Evolutionary conservation across 2,113 vertebrate genomes (phyloP).

Genomic region (Manacus vitellinus): DNA sequence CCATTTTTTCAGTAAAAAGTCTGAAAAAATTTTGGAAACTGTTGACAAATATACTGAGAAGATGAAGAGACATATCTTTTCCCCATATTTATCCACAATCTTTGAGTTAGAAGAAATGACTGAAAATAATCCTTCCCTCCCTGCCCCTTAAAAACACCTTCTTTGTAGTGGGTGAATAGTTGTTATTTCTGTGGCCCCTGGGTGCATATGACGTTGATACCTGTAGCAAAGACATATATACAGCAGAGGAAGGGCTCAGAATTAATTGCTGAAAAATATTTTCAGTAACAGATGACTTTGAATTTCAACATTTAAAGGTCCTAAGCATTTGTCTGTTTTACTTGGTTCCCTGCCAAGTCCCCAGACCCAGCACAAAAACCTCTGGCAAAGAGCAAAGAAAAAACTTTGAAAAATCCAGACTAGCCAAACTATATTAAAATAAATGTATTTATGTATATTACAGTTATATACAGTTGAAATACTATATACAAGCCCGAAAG

Average conservation of each 20-base stretch:
- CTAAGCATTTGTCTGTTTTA: not conserved
- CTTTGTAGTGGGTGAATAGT: not conserved
- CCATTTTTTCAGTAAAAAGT: not conserved
- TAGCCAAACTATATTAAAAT: too few relatives aligned
- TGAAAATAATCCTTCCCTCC: not conserved
- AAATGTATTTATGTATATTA: too few relatives aligned
- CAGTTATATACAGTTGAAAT: too few relatives aligned
- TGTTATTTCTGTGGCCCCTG: not conserved
- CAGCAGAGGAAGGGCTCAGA: not conserved
- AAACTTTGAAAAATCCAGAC: too few relatives aligned
- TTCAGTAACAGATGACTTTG: not conserved
- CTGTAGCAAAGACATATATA: not conserved
- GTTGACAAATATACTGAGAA: not conserved
- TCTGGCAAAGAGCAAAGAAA: too few relatives aligned
- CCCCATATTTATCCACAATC: not conserved
- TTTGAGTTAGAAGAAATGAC: not conserved
- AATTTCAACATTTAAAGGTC: not conserved
- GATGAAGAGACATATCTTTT: not conserved
- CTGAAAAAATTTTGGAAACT: not conserved
- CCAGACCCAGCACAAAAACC: too few relatives aligned
- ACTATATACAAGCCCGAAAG: too few relatives aligned
- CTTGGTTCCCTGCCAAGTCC: too few relatives aligned
- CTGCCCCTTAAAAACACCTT: not conserved
- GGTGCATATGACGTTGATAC: not conserved
- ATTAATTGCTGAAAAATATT: not conserved